These are phyloP conservation scores for Ormyrus nitidulus DNA, from an alignment of 2,888 invertebrate species.

Conservation along the genomic window DNA sequence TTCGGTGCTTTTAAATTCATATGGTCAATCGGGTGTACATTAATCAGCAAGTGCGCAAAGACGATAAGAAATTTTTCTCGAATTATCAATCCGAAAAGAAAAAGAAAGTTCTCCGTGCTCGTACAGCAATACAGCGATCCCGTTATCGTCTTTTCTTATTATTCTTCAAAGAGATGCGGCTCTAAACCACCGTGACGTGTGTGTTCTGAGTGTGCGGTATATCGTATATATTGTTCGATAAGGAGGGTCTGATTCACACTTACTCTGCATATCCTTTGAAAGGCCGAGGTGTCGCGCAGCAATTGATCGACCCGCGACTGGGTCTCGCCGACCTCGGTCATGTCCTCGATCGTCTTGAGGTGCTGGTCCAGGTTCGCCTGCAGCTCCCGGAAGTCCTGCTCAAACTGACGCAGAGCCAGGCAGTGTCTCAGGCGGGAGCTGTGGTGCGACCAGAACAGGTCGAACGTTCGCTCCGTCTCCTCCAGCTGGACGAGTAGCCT, in stretches of 20 bases:
- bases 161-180: background rate
- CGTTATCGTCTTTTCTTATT: background rate
- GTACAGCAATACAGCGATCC: background rate
- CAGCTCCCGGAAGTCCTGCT: slow-evolving; percentile 94
- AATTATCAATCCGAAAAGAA: background rate
- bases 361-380: slow-evolving; percentile 89
- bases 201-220: slow-evolving; percentile 6
- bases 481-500: slow-evolving; percentile 94
- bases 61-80: background rate
- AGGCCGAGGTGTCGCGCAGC: slow-evolving; percentile 85
- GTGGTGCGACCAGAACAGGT: slow-evolving; percentile 95
- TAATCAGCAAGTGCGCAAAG: background rate
- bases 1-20: slow-evolving; percentile 8
- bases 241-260: slow-evolving; percentile 59
- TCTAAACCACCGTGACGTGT: slow-evolving; percentile 19
- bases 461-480: slow-evolving; percentile 95
- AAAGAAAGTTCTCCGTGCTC: background rate
- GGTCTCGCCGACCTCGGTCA: slow-evolving; percentile 94
- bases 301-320: slow-evolving; percentile 87
- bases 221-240: background rate
- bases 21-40: slow-evolving; percentile 5
- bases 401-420: slow-evolving; percentile 92
- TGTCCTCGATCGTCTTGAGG: slow-evolving; percentile 86
- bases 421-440: slow-evolving; percentile 92
- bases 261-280: slow-evolving; percentile 85